Base-by-base conservation (phyloP, 2,888 invertebrate genomes). In the Poecilus cupreus region DNA sequence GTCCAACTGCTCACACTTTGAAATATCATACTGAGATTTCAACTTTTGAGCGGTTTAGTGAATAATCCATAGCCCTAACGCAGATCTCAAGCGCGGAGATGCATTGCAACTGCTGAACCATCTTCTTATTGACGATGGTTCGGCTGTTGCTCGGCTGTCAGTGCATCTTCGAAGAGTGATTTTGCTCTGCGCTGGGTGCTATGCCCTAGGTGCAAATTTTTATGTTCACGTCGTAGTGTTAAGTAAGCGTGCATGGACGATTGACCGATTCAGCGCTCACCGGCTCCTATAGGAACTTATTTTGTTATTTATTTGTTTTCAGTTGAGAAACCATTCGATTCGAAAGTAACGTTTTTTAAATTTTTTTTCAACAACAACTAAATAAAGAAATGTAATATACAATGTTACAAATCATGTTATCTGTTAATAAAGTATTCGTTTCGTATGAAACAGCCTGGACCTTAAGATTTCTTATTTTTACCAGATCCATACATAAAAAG, bases 351-450 rank as follows among this genome's bases (percentile, higher is more conserved):
- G 51, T 57, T 54, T 81, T 60, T 74, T 60, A 68, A 49, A 20
- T 26, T 49, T 81, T 75, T 81, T 54, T 72, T 46, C 26, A 75
- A 64, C 57, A 80, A 72, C 54, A 68, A 70, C 24, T 60, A 75
- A 24, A 81, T 80, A 20, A 77, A 77, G 37, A 54, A 74, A 37
- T 81, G 81, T 81, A 81, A 81, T 75, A 81, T 81, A 72, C 68
- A 81, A 80, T 81, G 81, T 81, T 81, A 75, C 80, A 80, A 60
- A 81, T 24, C 75, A 74, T 81, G 75, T 81, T 81, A 81, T 75
- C 81, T 81, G 81, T 81, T 81, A 77, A 81, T 81, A 75, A 81
- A 81, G 75, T 74, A 81, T 81, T 81, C 64, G 75, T 81, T 81
- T 81, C 81, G 72, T 81, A 81, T 75, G 80, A 80, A 80, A 80